Evolutionary conservation across 2,888 invertebrate genomes (phyloP).

Genomic region (Ptychoptera contaminata): DNA sequence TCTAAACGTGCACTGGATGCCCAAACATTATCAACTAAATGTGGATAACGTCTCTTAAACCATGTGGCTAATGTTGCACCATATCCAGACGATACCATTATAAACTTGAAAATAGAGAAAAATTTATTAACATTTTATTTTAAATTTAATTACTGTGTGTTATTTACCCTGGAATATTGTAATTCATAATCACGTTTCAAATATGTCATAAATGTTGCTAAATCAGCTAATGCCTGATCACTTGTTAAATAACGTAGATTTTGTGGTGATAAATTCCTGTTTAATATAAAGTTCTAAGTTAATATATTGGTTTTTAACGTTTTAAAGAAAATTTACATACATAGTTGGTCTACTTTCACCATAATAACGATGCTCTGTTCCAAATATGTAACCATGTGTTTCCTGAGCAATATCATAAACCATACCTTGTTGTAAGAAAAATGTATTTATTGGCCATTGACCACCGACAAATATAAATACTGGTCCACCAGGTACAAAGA

Average conservation of each 20-base stretch:
- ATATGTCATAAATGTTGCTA: conserved; percentile 44
- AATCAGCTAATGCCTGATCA: conserved; percentile 49
- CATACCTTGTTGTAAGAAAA: conserved; percentile 38
- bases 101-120: conserved; percentile 23
- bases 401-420: conserved; percentile 36
- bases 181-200: conserved; percentile 25
- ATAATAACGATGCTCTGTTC: conserved; percentile 61
- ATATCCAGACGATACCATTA: conserved; percentile 50
- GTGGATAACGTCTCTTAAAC: conserved; percentile 48
- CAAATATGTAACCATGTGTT: conserved; percentile 42
- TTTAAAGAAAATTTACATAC: conserved; percentile 25
- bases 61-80: conserved; percentile 51
- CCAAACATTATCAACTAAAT: conserved; percentile 40
- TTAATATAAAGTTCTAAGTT: conserved; percentile 11
- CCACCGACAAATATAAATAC: conserved; percentile 50
- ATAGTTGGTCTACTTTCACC: conserved; percentile 46
- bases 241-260: conserved; percentile 44
- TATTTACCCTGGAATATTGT: conserved; percentile 22
- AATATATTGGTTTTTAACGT: background rate
- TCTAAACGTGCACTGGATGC: conserved; percentile 50
- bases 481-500: conserved; percentile 31
- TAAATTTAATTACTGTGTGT: background rate
- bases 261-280: conserved; percentile 36
- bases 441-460: conserved; percentile 44
- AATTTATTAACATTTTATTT: background rate